Conservation (phyloP, 2,888 invertebrate species). For the Stomorhina lunata region DNA sequence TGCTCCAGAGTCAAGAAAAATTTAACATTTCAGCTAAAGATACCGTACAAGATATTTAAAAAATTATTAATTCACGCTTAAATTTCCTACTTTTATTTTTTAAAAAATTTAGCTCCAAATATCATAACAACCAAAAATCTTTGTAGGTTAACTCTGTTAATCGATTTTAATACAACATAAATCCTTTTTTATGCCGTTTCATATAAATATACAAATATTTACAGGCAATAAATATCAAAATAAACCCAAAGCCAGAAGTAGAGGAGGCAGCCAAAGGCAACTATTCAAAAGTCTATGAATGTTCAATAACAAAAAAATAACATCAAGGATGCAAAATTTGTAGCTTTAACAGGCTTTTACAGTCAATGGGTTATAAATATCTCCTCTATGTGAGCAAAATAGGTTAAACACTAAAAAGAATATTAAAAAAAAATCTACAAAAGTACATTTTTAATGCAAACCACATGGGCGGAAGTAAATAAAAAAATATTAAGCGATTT, state of each 20-base stretch:
- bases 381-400: background rate
- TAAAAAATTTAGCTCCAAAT: too few species aligned
- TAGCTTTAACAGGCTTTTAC: conserved; percentile 47
- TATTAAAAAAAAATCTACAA: background rate
- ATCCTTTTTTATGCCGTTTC: background rate
- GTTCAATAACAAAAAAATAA: background rate
- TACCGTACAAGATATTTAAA: too few species aligned
- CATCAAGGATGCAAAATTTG: conserved; percentile 42
- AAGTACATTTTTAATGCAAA: conserved; percentile 49
- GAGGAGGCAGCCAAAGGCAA: background rate
- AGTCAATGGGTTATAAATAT: conserved; percentile 5
- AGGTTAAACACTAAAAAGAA: conserved; percentile 40
- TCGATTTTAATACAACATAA: background rate
- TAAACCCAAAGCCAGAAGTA: background rate
- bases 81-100: too few species aligned
- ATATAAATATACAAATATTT: background rate
- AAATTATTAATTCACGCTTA: too few species aligned
- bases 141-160: background rate
- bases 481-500: conserved; percentile 33
- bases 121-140: background rate
- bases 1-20: too few species aligned
- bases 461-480: conserved; percentile 37
- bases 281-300: conserved; percentile 16
- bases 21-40: too few species aligned
- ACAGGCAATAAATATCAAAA: background rate